Conservation (phyloP, 2,888 invertebrate genomes). For the Lasioglossum villosulum region DNA sequence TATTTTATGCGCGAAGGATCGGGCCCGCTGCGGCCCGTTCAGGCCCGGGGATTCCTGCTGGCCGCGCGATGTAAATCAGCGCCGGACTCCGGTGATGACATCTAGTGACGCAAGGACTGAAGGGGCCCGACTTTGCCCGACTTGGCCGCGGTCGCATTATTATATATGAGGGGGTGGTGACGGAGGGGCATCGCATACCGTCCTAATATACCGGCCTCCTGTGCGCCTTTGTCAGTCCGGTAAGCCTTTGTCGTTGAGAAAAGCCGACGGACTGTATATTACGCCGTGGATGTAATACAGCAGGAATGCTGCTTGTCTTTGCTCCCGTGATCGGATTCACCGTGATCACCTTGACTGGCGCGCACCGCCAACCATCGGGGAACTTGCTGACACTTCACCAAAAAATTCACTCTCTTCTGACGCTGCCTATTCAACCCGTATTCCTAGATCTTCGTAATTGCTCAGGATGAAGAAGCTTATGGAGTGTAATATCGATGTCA, state of each 20-base stretch:
- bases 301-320: conserved; percentile 54
- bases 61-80: conserved; percentile 80
- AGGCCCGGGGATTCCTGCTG: conserved; percentile 50
- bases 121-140: conserved; percentile 57
- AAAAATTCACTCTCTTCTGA: neutral
- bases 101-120: conserved; percentile 79
- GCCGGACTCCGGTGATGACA: conserved; percentile 76
- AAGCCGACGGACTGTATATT: conserved; percentile 83
- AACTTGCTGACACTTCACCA: neutral
- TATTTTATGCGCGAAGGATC: conserved; percentile 80
- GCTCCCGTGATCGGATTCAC: conserved; percentile 40
- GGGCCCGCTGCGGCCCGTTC: conserved; percentile 35
- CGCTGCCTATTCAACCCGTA: neutral
- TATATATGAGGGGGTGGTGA: conserved; percentile 69
- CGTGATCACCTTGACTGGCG: conserved; percentile 30
- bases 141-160: conserved; percentile 70
- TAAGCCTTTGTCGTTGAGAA: conserved; percentile 77
- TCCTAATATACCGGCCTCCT: conserved; percentile 82
- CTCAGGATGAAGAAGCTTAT: no score
- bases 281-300: conserved; percentile 78
- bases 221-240: conserved; percentile 79
- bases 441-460: no score
- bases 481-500: no score
- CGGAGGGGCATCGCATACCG: conserved; percentile 77
- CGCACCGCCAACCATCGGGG: neutral